A percentile compares a stretch with the other conserved stretches of the same genome.
Evolutionary conservation across 2,888 invertebrate genomes (phyloP).

Genomic region (Leptinotarsa juncta): DNA sequence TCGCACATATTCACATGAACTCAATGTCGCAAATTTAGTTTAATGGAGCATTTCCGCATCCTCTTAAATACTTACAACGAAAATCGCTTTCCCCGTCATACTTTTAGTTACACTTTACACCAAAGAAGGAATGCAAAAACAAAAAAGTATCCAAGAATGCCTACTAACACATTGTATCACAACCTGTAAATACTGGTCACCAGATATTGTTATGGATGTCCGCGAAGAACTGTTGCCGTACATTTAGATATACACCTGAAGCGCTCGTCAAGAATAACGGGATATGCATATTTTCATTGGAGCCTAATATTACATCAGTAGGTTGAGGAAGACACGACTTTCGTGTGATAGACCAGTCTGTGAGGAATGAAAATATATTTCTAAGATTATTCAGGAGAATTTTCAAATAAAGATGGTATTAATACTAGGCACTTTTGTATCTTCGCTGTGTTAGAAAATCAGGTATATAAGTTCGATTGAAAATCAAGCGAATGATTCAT

Average conservation of each 20-base stretch:
- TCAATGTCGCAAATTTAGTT: background rate
- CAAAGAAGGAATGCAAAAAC: background rate
- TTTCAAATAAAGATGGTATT: too few relatives aligned
- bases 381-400: background rate
- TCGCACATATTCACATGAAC: background rate
- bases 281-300: constrained; percentile 56
- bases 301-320: constrained; percentile 38
- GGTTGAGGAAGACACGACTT: constrained; percentile 40
- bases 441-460: too few relatives aligned
- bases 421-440: too few relatives aligned
- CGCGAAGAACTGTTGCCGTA: constrained; percentile 54
- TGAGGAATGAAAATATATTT: background rate
- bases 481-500: too few relatives aligned
- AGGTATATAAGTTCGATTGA: too few relatives aligned
- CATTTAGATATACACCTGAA: constrained; percentile 42
- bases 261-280: constrained; percentile 56
- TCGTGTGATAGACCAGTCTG: background rate
- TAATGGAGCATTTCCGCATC: background rate
- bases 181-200: constrained; percentile 23
- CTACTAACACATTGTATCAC: constrained; percentile 13
- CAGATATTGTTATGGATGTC: constrained; percentile 38
- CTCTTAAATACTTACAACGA: constrained; percentile 30
- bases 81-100: constrained; percentile 26
- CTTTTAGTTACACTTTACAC: background rate
- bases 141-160: constrained; percentile 4